Evolutionary conservation across 2,797 vertebrate species (phyloP).

Genomic region (Dryobates pubescens): DNA sequence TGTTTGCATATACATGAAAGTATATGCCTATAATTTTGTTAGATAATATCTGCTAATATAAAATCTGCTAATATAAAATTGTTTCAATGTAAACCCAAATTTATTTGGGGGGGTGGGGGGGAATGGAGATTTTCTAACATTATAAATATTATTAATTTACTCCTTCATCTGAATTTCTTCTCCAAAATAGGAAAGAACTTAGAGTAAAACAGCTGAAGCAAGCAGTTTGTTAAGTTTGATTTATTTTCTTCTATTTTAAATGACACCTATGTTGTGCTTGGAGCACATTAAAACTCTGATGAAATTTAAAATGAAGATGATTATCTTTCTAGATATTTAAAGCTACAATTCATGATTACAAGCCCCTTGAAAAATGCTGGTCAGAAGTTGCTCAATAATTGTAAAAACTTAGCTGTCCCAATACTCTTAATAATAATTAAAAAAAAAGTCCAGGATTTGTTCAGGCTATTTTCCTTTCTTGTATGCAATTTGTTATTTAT

Average conservation of each 20-base stretch:
- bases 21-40: neutral
- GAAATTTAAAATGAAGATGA: neutral
- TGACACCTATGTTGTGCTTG: neutral
- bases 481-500: neutral
- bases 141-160: neutral
- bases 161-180: neutral
- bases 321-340: conserved; percentile 3
- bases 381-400: neutral
- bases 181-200: neutral
- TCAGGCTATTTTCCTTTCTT: neutral
- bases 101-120: neutral
- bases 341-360: neutral
- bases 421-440: neutral
- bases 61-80: neutral
- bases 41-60: neutral
- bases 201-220: neutral
- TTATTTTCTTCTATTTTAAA: conserved; percentile 19
- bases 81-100: neutral
- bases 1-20: neutral
- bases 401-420: neutral
- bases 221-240: neutral
- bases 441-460: neutral
- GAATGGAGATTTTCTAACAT: neutral
- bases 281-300: neutral
- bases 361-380: neutral